Conservation (phyloP, 2,797 vertebrate genomes). For the Bradypodion pumilum region DNA sequence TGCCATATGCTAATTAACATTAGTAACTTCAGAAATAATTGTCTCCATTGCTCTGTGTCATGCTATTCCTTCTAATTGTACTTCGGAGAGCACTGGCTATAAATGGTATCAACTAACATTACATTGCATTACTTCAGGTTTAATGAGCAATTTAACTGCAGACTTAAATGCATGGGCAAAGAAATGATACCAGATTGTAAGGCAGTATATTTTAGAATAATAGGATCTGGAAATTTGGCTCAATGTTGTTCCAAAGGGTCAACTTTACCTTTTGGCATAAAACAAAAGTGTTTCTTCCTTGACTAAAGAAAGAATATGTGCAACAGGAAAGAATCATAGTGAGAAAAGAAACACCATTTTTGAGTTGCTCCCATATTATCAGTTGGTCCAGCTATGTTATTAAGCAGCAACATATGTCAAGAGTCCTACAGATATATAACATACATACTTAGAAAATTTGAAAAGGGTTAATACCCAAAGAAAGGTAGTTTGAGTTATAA, state of each 20-base stretch:
- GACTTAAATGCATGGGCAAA: slow-evolving; percentile 63
- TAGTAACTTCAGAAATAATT: slow-evolving; percentile 86
- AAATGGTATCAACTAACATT: slow-evolving; percentile 73
- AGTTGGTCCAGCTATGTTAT: too few species aligned
- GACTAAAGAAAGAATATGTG: slow-evolving; percentile 22
- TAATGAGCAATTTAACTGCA: slow-evolving; percentile 77
- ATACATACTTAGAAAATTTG: too few species aligned
- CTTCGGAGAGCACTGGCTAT: slow-evolving; percentile 77
- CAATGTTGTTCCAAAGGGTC: neutral
- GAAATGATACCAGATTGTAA: slow-evolving; percentile 9
- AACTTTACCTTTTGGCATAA: slow-evolving; percentile 18
- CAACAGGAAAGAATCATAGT: slow-evolving; percentile 10
- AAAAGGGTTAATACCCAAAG: too few species aligned
- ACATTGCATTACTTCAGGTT: slow-evolving; percentile 69
- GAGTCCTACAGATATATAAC: too few species aligned
- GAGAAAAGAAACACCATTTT: slow-evolving; percentile 10
- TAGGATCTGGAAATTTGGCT: slow-evolving; percentile 10
- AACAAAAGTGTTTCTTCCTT: slow-evolving; percentile 23
- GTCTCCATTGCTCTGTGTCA: slow-evolving; percentile 83
- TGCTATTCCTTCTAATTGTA: slow-evolving; percentile 80
- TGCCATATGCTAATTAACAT: slow-evolving; percentile 85
- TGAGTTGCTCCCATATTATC: neutral
- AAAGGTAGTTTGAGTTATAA: too few species aligned
- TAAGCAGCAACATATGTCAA: too few species aligned
- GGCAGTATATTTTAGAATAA: slow-evolving; percentile 23